These are phyloP conservation scores for Bombus waltoni DNA, from an alignment of 1,140 invertebrate species.

Conservation along the genomic window DNA sequence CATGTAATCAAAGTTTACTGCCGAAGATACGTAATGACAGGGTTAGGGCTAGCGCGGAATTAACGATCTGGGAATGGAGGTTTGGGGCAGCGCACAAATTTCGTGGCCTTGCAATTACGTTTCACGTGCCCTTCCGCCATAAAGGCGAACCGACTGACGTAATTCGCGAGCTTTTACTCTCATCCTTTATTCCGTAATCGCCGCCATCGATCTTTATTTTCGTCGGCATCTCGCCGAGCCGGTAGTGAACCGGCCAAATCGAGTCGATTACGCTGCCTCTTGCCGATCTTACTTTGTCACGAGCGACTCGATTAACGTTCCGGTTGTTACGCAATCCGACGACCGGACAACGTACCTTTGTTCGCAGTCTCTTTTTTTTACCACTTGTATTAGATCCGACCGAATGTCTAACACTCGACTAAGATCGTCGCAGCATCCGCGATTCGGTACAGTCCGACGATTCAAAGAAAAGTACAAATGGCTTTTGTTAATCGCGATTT, in stretches of 20 bases:
- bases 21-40: slow-evolving; percentile 66
- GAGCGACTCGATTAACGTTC: neutral
- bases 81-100: slow-evolving; percentile 43
- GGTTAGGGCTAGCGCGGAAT: slow-evolving; percentile 60
- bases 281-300: neutral
- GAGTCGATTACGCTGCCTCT: neutral
- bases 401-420: too few relatives aligned
- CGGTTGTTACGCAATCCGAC: neutral
- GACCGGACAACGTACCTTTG: neutral
- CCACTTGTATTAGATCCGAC: neutral
- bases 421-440: neutral
- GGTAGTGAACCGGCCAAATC: neutral
- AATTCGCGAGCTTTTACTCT: slow-evolving; percentile 46
- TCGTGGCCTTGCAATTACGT: slow-evolving; percentile 52
- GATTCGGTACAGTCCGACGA: neutral
- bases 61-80: slow-evolving; percentile 60
- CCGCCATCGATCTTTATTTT: slow-evolving; percentile 29
- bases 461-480: slow-evolving; percentile 19
- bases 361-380: neutral
- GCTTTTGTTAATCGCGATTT: slow-evolving; percentile 41
- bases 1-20: slow-evolving; percentile 67
- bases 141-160: slow-evolving; percentile 31
- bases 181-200: slow-evolving; percentile 38
- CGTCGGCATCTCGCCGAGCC: neutral
- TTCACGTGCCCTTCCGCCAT: slow-evolving; percentile 32